Base-by-base conservation (phyloP, 2,888 invertebrate species). In the Eilema depressum region DNA sequence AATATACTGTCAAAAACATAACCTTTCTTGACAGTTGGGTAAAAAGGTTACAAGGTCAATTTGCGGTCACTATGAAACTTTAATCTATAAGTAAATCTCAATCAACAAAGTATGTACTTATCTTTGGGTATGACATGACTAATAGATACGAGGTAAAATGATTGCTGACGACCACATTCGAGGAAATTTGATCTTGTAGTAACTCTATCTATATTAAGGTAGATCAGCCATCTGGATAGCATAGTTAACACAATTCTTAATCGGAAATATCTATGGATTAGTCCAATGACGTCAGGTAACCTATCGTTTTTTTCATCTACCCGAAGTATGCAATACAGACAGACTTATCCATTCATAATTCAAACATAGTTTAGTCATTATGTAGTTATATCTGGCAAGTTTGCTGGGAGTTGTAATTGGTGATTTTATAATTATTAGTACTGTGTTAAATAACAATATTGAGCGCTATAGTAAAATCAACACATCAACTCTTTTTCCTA, bases 251-350 rank as follows among this genome's bases (percentile, higher is more conserved):
- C 26, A 70, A 28, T 30, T 41, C 62, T 62, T 57, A 26, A 62
- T 61, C 26, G 11, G 25, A 60, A 69, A 59, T 66, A 62, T 66
- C 53, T 33, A 61, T 33, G 66, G 26, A 70, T 59, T 70, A 56
- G 23, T 33, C 17, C 61, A 30, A 53, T 65, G 33, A 65, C 61
- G 60, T 69, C 62, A 63, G n/a, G 33, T 7, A 65, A 12, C 23
- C 33, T 33, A n/a, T 66, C 56, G 3, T 23, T 3, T 14, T 25
- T 17, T 17, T 28, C 8, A 53, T n/a, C 23, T n/a, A 26, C 25
- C 59, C 59, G 5, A 26, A 26, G 3, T 23, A n/a, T n/a, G n/a
- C n/a, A n/a, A n/a, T n/a, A 17, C 14, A 37, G 37, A 41, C 4
- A 41, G 3, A 41, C 3, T 41, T 41, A 41, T 17, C 17, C 41